phyloP scores from a whole-genome alignment of 2,888 invertebrate genomes.

The Dolichomitus sp. region DNA sequence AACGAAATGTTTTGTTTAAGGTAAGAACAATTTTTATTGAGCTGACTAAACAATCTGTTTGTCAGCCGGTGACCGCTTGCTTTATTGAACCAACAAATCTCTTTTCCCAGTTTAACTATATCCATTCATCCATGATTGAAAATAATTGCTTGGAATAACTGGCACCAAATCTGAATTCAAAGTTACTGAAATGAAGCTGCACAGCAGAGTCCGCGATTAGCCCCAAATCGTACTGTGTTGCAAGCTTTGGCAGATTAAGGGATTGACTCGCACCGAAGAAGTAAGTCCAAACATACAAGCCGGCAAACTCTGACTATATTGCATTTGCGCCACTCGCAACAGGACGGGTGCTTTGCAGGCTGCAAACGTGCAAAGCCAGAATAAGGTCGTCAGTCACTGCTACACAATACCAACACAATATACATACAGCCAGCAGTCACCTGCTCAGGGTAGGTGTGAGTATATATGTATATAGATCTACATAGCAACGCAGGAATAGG shows the following conservation, averaged over 20 bases:
- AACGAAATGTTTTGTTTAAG: no score
- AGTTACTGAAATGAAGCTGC: not conserved
- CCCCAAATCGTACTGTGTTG: not conserved
- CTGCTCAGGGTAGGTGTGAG: not conserved
- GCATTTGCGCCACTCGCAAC: not conserved
- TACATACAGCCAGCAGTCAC: not conserved
- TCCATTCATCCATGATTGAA: no score
- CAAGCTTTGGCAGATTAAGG: not conserved
- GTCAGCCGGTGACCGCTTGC: no score
- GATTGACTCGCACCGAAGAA: not conserved
- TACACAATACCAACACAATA: not conserved
- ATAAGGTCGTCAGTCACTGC: not conserved
- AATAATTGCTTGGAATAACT: not conserved
- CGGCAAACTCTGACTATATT: not conserved
- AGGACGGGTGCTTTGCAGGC: not conserved
- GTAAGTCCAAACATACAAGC: not conserved
- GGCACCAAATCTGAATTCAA: not conserved
- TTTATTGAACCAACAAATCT: no score
- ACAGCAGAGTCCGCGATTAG: not conserved
- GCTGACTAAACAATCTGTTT: no score
- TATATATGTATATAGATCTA: not conserved
- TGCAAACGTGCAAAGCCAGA: not conserved
- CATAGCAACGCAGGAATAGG: conserved; percentile 2
- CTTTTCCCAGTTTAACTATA: no score
- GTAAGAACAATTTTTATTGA: no score